phyloP scores from a whole-genome alignment of 2,888 invertebrate species.

The Gerris lacustris region DNA sequence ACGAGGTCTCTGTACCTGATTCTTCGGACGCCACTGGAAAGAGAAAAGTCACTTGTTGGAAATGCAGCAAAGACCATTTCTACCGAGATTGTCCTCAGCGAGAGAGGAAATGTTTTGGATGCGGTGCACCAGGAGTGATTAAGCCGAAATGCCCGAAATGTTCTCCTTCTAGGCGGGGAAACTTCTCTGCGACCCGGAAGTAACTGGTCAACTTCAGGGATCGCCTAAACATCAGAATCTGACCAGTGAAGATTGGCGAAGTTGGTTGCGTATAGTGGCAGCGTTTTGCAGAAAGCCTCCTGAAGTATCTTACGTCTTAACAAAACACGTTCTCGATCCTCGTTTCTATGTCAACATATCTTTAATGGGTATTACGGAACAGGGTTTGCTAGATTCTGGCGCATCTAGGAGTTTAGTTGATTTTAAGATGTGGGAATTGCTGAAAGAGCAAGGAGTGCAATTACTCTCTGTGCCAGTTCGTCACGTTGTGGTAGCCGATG shows the following conservation, averaged over 20 bases:
- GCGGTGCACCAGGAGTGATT: neutral
- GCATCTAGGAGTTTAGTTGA: constrained; percentile 7
- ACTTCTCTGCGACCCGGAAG: neutral
- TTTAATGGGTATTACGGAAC: neutral
- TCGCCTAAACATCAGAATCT: neutral
- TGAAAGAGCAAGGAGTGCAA: neutral
- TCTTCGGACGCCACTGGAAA: neutral
- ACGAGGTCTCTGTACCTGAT: neutral
- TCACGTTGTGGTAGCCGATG: neutral
- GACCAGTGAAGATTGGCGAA: neutral
- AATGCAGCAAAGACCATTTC: neutral
- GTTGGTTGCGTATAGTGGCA: neutral
- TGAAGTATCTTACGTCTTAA: neutral
- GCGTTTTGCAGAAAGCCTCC: neutral
- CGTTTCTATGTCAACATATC: constrained; percentile 1
- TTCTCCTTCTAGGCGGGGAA: neutral
- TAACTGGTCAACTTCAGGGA: neutral
- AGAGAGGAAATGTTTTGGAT: constrained; percentile 12
- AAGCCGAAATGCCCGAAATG: constrained; percentile 4
- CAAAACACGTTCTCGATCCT: neutral
- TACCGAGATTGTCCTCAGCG: constrained; percentile 2
- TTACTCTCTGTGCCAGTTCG: neutral
- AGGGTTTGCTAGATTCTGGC: constrained; percentile 7
- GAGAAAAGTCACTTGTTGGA: constrained; percentile 2
- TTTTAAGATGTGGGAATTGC: neutral